These are phyloP conservation scores for Drosophila stalkeri DNA, from an alignment of 2,888 invertebrate genomes.

Conservation along the genomic window DNA sequence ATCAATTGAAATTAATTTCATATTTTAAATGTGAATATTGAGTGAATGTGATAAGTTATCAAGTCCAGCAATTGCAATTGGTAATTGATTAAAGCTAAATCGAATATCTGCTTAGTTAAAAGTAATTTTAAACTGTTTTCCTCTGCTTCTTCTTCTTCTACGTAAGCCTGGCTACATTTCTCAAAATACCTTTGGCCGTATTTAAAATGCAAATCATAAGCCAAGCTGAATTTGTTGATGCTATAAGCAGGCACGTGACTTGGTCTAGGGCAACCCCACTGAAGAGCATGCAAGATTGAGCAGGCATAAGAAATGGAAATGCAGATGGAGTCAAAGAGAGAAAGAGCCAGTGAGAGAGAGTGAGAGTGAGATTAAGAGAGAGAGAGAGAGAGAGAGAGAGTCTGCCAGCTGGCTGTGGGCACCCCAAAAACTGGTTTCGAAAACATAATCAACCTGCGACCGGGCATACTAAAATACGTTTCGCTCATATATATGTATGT, in stretches of 20 bases:
- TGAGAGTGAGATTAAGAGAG: neutral
- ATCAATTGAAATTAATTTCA: conserved; percentile 15
- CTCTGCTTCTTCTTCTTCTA: neutral
- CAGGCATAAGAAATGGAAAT: conserved; percentile 19
- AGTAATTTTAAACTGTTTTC: neutral
- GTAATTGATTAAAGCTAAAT: neutral
- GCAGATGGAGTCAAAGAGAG: neutral
- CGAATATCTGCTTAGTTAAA: neutral
- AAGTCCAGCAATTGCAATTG: too few relatives aligned
- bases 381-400: conserved; percentile 1
- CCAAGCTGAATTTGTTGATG: conserved; percentile 27
- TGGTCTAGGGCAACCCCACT: conserved; percentile 25
- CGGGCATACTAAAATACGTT: conserved; percentile 53
- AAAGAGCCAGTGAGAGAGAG: neutral
- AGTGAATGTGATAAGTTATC: neutral
- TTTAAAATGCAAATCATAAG: conserved; percentile 44
- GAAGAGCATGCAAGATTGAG: conserved; percentile 32
- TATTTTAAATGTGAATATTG: neutral
- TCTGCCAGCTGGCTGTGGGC: conserved; percentile 18
- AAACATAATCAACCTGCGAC: conserved; percentile 42
- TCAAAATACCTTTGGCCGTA: conserved; percentile 13
- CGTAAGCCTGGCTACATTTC: conserved; percentile 3
- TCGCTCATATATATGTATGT: conserved; percentile 6
- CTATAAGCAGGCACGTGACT: conserved; percentile 47
- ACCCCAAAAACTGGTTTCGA: conserved; percentile 52